Base-by-base conservation (phyloP, 2,888 invertebrate species). In the Himalopsyche tibetana region DNA sequence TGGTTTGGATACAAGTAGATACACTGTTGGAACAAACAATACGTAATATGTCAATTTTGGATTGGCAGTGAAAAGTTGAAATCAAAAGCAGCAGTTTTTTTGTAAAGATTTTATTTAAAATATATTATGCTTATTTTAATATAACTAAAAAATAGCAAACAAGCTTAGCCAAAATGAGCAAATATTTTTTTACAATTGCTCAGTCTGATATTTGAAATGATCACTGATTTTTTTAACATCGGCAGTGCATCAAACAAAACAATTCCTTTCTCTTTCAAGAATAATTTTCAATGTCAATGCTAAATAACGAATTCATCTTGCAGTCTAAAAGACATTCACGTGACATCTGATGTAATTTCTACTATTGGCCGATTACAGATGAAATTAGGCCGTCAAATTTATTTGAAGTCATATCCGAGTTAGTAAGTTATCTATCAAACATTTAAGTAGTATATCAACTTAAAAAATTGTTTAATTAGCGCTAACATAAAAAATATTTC, bases 21-120 rank as follows among this genome's bases (percentile, higher is more conserved):
- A 51, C 51, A 51, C 5, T 51, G 15, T 51, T 12, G 51, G 42
- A 51, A 15, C 15, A 45, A 45, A 9, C 9, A 45, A 45, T 45
- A 45, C 9, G 28, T 28, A 28, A 28, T 28, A 28, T 28, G 28
- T 28, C 2, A 28, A 28, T 28, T 28, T 28, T 28, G 28, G 28
- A 51, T 51, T 51, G 51, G 15, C 0, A 51, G 0, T 3, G 51
- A 51, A 51, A 4, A 45, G 0, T 45, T 11, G 11, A 45, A 11
- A 45, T 45, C 45, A 79, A 79, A 79, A 19, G 42, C 3, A 80
- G n/a, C 28, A 28, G 28, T 28, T 80, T 40, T 80, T 80, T 80
- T 80, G 42, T 80, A 38, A 80, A 40, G 40, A 80, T 80, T 42
- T 80, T 80, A 80, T 80, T 40, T 40, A 80, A 80, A 80, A 42